Percentiles rank a stretch among this genome's conserved stretches.
These are phyloP conservation scores for Thaumatotibia leucotreta DNA, from an alignment of 1,140 invertebrate genomes.

Conservation along the genomic window DNA sequence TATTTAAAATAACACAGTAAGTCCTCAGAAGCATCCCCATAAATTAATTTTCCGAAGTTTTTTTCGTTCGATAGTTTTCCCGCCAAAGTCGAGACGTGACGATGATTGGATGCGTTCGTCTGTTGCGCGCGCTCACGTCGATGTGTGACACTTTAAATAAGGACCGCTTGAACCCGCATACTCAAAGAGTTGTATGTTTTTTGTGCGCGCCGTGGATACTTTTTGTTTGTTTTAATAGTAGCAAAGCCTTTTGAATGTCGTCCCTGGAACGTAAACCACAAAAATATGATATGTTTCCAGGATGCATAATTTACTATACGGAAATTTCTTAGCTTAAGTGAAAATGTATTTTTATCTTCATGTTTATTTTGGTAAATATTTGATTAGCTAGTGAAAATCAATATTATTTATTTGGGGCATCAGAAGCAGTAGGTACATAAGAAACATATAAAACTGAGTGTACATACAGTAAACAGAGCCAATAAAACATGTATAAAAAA, in stretches of 20 bases:
- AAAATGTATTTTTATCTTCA: too few relatives aligned
- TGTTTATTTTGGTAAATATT: too few relatives aligned
- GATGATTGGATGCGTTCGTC: background rate
- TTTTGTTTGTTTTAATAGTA: background rate
- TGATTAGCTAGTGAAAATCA: too few relatives aligned
- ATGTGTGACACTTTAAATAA: conserved; percentile 9
- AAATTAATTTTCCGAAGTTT: background rate
- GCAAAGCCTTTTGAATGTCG: background rate
- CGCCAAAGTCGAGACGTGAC: conserved; percentile 4
- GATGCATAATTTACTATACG: too few relatives aligned
- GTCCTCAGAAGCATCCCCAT: background rate
- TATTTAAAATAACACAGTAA: background rate
- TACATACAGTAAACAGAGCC: too few relatives aligned
- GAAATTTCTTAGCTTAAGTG: too few relatives aligned
- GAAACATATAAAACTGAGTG: too few relatives aligned
- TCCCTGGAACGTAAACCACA: background rate
- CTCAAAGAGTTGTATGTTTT: conserved; percentile 1
- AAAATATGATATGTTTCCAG: background rate
- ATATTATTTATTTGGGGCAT: too few relatives aligned
- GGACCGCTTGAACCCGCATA: background rate
- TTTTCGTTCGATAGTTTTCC: background rate
- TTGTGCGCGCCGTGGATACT: background rate
- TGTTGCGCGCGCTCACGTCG: background rate
- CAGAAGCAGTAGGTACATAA: too few relatives aligned
- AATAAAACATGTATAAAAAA: too few relatives aligned